phyloP scores from a whole-genome alignment of 2,113 vertebrate genomes.

The Cnemophilus loriae region DNA sequence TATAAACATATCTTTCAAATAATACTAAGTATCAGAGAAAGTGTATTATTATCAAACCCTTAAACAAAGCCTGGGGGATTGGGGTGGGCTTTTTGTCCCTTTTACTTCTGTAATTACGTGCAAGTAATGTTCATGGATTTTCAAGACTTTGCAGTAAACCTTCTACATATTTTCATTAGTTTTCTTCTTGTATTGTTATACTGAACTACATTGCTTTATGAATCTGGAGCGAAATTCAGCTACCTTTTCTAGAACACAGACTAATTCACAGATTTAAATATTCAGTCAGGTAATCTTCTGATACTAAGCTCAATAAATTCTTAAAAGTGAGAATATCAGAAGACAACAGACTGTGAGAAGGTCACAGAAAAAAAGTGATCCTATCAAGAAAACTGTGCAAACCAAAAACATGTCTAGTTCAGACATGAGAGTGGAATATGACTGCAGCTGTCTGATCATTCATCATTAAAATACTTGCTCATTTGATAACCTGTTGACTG shows the following conservation, averaged over 20 bases:
- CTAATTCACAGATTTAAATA: neutral
- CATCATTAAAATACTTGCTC: neutral
- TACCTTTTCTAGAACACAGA: neutral
- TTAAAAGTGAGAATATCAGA: neutral
- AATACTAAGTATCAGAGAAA: neutral
- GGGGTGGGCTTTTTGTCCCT: neutral
- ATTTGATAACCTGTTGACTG: neutral
- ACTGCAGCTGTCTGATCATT: neutral
- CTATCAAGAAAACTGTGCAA: neutral
- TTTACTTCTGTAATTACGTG: neutral
- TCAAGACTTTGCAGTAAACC: neutral
- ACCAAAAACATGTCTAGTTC: neutral
- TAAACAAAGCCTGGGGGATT: neutral
- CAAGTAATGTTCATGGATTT: neutral
- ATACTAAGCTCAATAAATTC: neutral
- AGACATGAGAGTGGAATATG: neutral
- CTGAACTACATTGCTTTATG: neutral
- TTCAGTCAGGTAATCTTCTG: neutral
- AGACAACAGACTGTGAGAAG: neutral
- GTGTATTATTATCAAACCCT: neutral
- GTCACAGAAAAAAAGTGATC: neutral
- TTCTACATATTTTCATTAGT: neutral
- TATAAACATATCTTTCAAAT: slow-evolving; percentile 12
- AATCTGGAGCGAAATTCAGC: neutral
- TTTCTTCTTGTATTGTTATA: neutral